Evolutionary conservation across 2,113 vertebrate genomes (phyloP).

Genomic region (Phaetusa simplex): DNA sequence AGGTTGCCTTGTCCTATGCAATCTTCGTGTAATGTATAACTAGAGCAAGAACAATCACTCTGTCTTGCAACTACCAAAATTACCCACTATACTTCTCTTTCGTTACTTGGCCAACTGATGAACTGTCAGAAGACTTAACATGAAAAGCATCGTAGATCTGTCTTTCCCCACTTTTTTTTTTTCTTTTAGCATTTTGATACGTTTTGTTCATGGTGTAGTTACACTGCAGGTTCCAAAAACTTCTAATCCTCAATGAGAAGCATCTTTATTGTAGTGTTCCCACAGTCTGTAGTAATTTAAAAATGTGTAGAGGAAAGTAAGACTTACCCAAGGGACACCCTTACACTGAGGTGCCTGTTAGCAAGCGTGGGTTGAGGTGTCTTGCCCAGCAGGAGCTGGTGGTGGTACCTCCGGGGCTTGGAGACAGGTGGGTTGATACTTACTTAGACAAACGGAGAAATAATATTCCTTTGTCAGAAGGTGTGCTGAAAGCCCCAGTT

Average conservation of each 20-base stretch:
- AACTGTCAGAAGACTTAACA: background rate
- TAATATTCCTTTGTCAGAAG: background rate
- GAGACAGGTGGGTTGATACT: background rate
- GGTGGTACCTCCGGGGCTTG: background rate
- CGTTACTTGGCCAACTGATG: background rate
- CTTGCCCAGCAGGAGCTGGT: background rate
- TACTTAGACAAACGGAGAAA: background rate
- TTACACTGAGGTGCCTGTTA: accelerated
- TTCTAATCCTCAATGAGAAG: background rate
- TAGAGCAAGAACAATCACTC: background rate
- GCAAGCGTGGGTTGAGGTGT: background rate
- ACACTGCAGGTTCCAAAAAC: background rate
- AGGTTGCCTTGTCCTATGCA: constrained; percentile 52
- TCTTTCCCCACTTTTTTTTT: background rate
- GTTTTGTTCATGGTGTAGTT: background rate
- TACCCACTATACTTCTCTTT: background rate
- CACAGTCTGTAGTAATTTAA: background rate
- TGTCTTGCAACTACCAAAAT: background rate
- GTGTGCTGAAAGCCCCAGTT: background rate
- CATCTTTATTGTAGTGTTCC: background rate
- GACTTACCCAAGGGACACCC: background rate
- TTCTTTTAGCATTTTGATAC: background rate
- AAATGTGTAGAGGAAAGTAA: background rate
- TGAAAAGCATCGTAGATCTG: background rate
- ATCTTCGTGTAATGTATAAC: background rate